These are phyloP conservation scores for Pyrrhura leucotis DNA, from an alignment of 2,797 vertebrate species.

Conservation along the genomic window DNA sequence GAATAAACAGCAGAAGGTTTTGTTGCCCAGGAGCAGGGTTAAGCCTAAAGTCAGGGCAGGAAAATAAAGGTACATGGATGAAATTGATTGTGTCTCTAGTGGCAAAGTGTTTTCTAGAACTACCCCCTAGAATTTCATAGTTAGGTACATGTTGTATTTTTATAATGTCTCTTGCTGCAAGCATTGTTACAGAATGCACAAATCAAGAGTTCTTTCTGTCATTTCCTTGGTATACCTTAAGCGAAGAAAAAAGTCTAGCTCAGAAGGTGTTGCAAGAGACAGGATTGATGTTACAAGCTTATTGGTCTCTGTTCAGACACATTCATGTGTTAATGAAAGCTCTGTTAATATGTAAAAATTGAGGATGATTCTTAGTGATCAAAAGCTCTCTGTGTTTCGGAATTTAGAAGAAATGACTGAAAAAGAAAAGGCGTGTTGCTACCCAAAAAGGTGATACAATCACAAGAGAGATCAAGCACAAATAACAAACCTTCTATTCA, in stretches of 20 bases:
- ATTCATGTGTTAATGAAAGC: not conserved
- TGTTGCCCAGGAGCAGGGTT: not conserved
- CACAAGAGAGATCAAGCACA: not conserved
- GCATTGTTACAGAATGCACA: not conserved
- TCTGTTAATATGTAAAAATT: not conserved
- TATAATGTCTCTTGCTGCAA: not conserved
- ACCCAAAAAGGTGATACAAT: not conserved
- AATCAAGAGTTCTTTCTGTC: not conserved
- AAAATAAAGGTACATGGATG: not conserved
- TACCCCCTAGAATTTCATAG: not conserved
- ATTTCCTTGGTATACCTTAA: not conserved
- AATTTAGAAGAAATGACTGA: not conserved
- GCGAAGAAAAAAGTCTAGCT: not conserved
- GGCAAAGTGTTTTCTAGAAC: not conserved
- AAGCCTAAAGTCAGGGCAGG: not conserved
- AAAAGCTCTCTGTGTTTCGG: not conserved
- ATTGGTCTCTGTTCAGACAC: not conserved
- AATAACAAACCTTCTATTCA: not conserved
- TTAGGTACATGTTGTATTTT: not conserved
- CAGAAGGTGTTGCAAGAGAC: not conserved
- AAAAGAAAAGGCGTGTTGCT: not conserved
- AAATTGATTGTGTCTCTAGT: not conserved
- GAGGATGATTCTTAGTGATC: not conserved
- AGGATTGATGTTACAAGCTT: not conserved
- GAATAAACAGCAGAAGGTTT: not conserved